Percentiles rank a stretch among this genome's conserved stretches.
Conservation (phyloP, 2,113 vertebrate species). For the Aegithalos caudatus region DNA sequence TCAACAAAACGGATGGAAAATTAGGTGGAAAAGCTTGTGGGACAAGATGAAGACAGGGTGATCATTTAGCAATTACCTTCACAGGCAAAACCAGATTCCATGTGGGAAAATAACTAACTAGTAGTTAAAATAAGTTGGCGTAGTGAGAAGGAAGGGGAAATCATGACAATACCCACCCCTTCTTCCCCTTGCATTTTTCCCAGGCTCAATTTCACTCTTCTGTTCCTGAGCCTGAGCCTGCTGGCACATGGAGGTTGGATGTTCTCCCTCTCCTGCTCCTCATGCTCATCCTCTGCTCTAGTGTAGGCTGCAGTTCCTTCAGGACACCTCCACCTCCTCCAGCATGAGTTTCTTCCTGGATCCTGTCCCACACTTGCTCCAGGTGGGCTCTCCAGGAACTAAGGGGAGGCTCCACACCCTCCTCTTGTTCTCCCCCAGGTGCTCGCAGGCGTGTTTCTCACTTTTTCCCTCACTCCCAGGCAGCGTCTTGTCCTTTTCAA, state of each 20-base stretch:
- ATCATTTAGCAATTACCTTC: background rate
- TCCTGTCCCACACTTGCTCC: background rate
- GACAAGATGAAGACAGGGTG: background rate
- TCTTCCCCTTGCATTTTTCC: background rate
- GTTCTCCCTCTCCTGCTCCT: background rate
- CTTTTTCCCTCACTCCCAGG: background rate
- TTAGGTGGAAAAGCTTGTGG: background rate
- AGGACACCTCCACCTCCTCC: background rate
- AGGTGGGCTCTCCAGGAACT: background rate
- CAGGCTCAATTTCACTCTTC: background rate
- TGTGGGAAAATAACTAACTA: background rate
- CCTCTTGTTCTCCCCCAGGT: rapidly evolving
- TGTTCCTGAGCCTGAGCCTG: rapidly evolving
- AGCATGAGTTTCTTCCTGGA: background rate
- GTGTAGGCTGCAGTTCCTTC: background rate
- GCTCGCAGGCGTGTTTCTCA: background rate
- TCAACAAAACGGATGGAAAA: background rate
- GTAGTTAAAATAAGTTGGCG: background rate
- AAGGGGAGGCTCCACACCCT: background rate
- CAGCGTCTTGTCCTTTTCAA: background rate
- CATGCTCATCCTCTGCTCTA: background rate
- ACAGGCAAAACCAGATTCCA: background rate
- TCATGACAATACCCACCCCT: background rate
- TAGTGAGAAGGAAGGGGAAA: background rate
- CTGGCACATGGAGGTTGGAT: background rate